These are phyloP conservation scores for Harpegnathos saltator DNA, from an alignment of 1,140 invertebrate genomes.

Conservation along the genomic window DNA sequence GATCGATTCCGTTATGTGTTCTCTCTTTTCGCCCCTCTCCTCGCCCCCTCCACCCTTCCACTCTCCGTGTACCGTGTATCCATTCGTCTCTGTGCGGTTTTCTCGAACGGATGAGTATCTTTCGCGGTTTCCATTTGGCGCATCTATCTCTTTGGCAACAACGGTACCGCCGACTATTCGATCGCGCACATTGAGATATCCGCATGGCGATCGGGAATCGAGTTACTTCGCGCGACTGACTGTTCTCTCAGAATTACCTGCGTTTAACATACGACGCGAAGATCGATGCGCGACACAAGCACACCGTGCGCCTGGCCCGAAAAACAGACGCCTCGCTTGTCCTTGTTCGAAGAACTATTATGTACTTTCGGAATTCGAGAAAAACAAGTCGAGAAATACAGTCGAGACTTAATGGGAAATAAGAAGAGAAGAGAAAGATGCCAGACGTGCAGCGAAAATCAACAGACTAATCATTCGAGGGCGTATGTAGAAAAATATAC, in stretches of 20 bases:
- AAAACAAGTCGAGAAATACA: no score
- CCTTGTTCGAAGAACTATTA: no score
- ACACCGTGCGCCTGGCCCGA: no score
- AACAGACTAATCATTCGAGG: no score
- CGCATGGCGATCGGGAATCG: slow-evolving; percentile 49
- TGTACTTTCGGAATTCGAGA: no score
- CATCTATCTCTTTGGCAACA: slow-evolving; percentile 48
- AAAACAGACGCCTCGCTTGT: no score
- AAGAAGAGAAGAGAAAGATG: no score
- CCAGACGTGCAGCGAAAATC: no score
- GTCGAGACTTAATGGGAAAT: no score
- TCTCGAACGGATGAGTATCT: slow-evolving; percentile 50
- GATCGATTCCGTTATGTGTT: slow-evolving; percentile 42
- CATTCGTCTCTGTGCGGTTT: slow-evolving; percentile 54
- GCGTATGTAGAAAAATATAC: no score
- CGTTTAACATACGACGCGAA: slow-evolving; percentile 21
- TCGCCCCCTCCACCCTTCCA: no score
- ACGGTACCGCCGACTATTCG: slow-evolving; percentile 49
- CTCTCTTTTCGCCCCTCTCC: slow-evolving; percentile 44
- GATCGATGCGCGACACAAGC: slow-evolving; percentile 9
- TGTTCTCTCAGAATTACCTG: slow-evolving; percentile 34
- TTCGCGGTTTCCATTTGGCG: slow-evolving; percentile 54
- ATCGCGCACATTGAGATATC: slow-evolving; percentile 55
- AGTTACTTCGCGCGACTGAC: slow-evolving; percentile 51
- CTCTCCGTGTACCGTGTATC: no score